Evolutionary conservation across 30 jellyfish, hydroid and myxozoan species (phyloP).

Genomic region (Phacellophora camtschatica): DNA sequence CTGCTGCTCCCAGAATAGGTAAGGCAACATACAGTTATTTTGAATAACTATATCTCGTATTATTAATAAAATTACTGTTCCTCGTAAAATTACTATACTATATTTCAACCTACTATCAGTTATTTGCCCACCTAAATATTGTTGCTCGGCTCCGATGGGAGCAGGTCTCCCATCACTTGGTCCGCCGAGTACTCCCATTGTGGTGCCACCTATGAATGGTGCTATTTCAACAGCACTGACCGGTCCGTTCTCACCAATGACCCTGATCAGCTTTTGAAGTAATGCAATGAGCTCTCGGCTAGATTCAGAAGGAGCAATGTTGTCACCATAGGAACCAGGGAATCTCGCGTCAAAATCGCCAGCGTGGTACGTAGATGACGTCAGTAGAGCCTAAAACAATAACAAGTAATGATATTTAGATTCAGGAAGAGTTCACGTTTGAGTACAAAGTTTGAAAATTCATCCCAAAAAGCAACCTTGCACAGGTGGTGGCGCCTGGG

Average conservation of each 20-base stretch:
- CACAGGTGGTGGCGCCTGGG: too few species aligned
- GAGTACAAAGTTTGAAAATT: too few species aligned
- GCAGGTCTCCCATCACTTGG: slow-evolving; percentile 24
- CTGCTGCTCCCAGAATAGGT: too few species aligned
- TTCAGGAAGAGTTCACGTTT: too few species aligned
- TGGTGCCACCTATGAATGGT: slow-evolving; percentile 40
- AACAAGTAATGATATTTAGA: too few species aligned
- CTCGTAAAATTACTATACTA: too few species aligned
- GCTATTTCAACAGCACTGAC: slow-evolving; percentile 19
- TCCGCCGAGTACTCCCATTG: slow-evolving; percentile 31
- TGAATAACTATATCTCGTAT: too few species aligned
- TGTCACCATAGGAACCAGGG: slow-evolving; percentile 94
- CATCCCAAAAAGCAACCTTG: too few species aligned
- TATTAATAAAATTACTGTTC: too few species aligned
- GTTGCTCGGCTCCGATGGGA: slow-evolving; percentile 43
- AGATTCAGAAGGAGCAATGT: slow-evolving; percentile 84
- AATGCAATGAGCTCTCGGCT: slow-evolving; percentile 82
- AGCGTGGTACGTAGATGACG: slow-evolving; percentile 67
- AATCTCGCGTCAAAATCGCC: slow-evolving; percentile 77
- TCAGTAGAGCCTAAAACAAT: slow-evolving; percentile 39
- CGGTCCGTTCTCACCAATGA: slow-evolving; percentile 87
- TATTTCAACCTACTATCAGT: not conserved
- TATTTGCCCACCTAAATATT: not conserved
- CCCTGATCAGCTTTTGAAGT: slow-evolving; percentile 81
- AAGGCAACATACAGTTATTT: too few species aligned